Base-by-base conservation (phyloP, 2,888 invertebrate species). In the Alitta virens region DNA sequence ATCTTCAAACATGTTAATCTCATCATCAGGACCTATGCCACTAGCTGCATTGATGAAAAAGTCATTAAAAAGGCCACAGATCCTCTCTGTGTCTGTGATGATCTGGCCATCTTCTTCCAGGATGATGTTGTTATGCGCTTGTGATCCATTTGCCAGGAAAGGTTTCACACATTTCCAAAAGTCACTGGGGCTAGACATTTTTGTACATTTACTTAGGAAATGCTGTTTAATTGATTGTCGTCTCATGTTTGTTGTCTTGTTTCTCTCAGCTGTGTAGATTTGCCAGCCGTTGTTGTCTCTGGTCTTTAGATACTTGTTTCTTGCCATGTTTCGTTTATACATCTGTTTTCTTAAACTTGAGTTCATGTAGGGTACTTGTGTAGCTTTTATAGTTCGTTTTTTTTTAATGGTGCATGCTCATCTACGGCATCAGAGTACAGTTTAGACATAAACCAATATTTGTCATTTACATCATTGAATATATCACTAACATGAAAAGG, bases 91-190 rank as follows among this genome's bases (percentile, higher is more conserved):
- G 7, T n/a, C 7, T 18, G 46, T 46, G 5, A 46, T n/a, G 3
- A 46, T 16, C 5, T 21, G 5, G 21, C 46, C 46, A 18, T 46
- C 46, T 21, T 46, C 46, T 12, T 46, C n/a, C 7, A 46, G 21
- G 5, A 46, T 46, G 3, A 46, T 46, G 21, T 46, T 46, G 46
- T 46, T 16, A 5, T 3, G 5, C n/a, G 5, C 7, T 18, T 46
- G 5, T 16, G n/a, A 12, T n/a, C 21, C n/a, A 16, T 46, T 16
- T 46, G 46, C 7, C 46, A 46, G 7, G 21, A 18, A 46, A 7
- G 46, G 46, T n/a, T 46, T 46, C 46, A 46, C 21, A 21, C 46
- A 46, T n/a, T 46, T n/a, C 46, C 46, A 46, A 21, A 46, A 46
- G 5, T n/a, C 46, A 18, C n/a, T 46, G 5, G 46, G 46, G 5